Evolutionary conservation across 2,113 vertebrate genomes (phyloP), one percentile per base, ranked within the genome.

Genomic region (Chionodraco myersi): DNA sequence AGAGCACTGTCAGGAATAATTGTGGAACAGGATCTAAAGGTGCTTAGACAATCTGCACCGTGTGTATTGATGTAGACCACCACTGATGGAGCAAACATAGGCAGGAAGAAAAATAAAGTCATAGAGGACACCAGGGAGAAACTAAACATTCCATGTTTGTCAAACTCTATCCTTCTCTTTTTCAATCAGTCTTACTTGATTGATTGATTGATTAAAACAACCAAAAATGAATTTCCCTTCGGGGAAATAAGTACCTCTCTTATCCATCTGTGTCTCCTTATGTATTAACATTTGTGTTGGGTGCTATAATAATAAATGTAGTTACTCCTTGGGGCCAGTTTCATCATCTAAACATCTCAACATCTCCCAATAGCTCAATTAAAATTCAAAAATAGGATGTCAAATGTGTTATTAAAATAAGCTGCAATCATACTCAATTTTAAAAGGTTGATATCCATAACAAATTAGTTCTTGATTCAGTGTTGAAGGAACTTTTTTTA

Each of bases 381-480:
- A 58, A 48, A 72, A 82, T 86, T 77, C 5, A 83, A 86, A 87
- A 58, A 80, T 78, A 70, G 45, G 26, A 77, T 85, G 88, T 53
- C 3, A 66, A 83, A 83, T 49, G 77, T 70, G 71, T 65, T 53
- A 76, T 57, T 76, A 30, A 74, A 67, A 30, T 79, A 72, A 77
- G 41, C 64, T 73, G n/a, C 66, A 66, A 77, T 84, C 63, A 72
- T 64, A 51, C 51, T 41, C 12, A 48, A 62, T 78, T 86, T 68
- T 64, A 67, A 74, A 90, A 76, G 65, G 65, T 74, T 86, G 80
- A 79, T 75, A 70, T 68, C 30, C 66, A 30, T 80, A 84, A 73
- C 47, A 79, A 6, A 41, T 57, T 9, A 82, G 72, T 57, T 70
- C 59, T 72, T 77, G 58, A 51, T 57, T 75, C 30, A n/a, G 2